phyloP scores from a whole-genome alignment of 2,888 invertebrate genomes.

The Mellilla xanthometata region DNA sequence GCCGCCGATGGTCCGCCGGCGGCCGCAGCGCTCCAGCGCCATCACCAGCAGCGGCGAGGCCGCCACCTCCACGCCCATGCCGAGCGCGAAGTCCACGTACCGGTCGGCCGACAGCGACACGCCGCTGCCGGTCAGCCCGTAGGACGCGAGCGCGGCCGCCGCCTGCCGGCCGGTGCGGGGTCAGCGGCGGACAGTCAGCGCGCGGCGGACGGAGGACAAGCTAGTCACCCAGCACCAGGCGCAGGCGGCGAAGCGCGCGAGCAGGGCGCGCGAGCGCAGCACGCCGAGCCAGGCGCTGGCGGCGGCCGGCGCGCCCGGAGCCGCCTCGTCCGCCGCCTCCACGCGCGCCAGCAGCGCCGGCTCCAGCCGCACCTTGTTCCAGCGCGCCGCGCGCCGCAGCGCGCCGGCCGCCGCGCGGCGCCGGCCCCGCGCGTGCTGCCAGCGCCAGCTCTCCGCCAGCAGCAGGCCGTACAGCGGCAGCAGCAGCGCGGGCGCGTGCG shows the following conservation, averaged over 20 bases:
- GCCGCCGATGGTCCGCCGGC: slow-evolving; percentile 58
- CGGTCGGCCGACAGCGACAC: slow-evolving; percentile 88
- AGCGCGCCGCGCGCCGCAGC: slow-evolving; percentile 83
- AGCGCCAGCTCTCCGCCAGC: slow-evolving; percentile 88
- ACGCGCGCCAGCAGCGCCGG: slow-evolving; percentile 32
- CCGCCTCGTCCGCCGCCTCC: slow-evolving; percentile 56
- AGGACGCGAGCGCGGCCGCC: slow-evolving; percentile 89
- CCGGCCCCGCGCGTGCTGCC: slow-evolving; percentile 86
- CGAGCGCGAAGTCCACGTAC: slow-evolving; percentile 86
- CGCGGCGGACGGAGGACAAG: slow-evolving; percentile 53
- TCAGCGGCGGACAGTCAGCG: slow-evolving; percentile 52
- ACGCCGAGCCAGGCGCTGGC: slow-evolving; percentile 53
- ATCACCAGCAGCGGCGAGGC: slow-evolving; percentile 71
- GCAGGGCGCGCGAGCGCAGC: slow-evolving; percentile 52
- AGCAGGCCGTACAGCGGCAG: slow-evolving; percentile 86
- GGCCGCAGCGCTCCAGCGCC: slow-evolving; percentile 68
- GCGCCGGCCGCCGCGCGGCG: slow-evolving; percentile 80
- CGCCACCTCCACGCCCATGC: slow-evolving; percentile 74
- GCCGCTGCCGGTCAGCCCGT: slow-evolving; percentile 90
- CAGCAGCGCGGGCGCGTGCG: slow-evolving; percentile 86
- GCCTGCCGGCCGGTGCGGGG: slow-evolving; percentile 85
- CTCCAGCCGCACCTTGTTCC: slow-evolving; percentile 78
- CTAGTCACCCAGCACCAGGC: slow-evolving; percentile 87
- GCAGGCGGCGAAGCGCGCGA: slow-evolving; percentile 54
- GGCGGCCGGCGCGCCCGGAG: slow-evolving; percentile 52